Evolutionary conservation across 2,888 invertebrate species (phyloP).

Genomic region (Ophion costatus): DNA sequence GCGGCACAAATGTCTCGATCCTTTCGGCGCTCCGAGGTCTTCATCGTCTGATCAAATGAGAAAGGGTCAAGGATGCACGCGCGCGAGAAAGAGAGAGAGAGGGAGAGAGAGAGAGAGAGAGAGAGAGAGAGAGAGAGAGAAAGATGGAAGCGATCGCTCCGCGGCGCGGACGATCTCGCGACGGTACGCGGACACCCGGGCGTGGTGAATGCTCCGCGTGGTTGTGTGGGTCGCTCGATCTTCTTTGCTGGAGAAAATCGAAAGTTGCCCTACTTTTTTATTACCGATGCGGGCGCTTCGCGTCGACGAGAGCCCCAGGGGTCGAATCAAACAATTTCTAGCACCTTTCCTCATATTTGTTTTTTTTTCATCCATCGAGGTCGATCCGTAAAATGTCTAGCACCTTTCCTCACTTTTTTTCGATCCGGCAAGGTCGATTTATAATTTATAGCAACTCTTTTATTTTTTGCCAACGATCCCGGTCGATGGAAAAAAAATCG

Average conservation of each 20-base stretch:
- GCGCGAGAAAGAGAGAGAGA: conserved; percentile 6
- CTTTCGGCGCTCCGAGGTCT: background rate
- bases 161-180: conserved; percentile 35
- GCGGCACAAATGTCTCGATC: background rate
- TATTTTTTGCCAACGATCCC: background rate
- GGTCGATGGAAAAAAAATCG: background rate
- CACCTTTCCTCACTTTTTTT: background rate
- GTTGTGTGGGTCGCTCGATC: conserved; percentile 49
- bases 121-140: conserved; percentile 22
- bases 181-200: conserved; percentile 42
- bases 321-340: conserved; percentile 14
- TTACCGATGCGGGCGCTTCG: conserved; percentile 41
- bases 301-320: conserved; percentile 35
- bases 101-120: background rate
- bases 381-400: background rate
- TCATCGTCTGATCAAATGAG: conserved; percentile 24
- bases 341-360: background rate
- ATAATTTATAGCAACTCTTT: background rate
- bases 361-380: background rate
- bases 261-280: conserved; percentile 68
- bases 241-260: conserved; percentile 65
- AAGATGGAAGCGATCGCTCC: conserved; percentile 53
- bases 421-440: background rate
- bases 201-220: conserved; percentile 41
- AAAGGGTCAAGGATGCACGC: conserved; percentile 34